These are phyloP conservation scores for Notiomystis cincta DNA, from an alignment of 2,113 vertebrate species.

Conservation along the genomic window DNA sequence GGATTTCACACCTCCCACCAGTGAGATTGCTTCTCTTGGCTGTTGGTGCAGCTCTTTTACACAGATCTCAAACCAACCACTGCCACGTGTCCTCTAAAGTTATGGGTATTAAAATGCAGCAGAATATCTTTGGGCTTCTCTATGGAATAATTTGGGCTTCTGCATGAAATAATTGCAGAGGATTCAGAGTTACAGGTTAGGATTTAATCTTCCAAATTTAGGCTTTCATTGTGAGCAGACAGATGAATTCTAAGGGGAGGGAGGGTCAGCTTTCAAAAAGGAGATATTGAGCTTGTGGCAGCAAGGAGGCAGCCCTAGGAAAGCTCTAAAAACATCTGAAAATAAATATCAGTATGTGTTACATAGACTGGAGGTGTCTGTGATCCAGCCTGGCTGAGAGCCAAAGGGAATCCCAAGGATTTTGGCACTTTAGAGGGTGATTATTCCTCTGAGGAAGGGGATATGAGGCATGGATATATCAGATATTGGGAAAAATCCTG, in stretches of 20 bases:
- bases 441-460: neutral
- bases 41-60: neutral
- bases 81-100: neutral
- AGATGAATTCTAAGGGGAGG: neutral
- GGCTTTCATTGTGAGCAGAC: neutral
- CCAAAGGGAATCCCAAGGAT: neutral
- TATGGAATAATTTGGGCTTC: too few relatives aligned
- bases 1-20: neutral
- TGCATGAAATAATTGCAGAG: neutral
- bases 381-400: neutral
- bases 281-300: neutral
- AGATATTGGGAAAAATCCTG: neutral
- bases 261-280: neutral
- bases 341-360: neutral
- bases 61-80: neutral
- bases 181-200: neutral
- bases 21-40: neutral
- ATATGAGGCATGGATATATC: accelerated
- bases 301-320: neutral
- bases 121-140: neutral
- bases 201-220: neutral
- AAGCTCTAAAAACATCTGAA: neutral
- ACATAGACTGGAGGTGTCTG: accelerated
- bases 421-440: neutral
- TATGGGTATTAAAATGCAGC: neutral